These are phyloP conservation scores for Drosophila punjabiensis DNA, from an alignment of 1,140 invertebrate genomes.

Conservation along the genomic window DNA sequence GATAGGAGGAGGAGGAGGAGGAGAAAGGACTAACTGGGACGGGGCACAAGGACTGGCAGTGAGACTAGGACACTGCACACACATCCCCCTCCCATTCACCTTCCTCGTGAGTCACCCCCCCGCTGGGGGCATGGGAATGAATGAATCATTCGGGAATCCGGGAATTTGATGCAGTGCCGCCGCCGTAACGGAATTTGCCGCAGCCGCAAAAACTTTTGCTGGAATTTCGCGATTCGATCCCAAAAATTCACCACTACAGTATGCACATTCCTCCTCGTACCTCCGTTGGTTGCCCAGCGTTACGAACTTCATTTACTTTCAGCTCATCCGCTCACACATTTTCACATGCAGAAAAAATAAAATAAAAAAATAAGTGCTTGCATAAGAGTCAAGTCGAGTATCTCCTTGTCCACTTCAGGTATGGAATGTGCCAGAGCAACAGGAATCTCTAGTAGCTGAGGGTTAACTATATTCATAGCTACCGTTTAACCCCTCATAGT, in stretches of 20 bases:
- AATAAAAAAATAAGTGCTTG: too few species aligned
- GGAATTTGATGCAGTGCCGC: constrained; percentile 42
- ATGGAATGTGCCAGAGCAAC: background rate
- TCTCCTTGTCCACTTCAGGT: constrained; percentile 1
- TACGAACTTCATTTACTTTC: constrained; percentile 11
- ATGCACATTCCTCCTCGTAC: background rate
- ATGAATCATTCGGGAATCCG: constrained; percentile 50
- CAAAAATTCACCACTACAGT: constrained; percentile 27
- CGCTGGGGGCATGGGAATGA: constrained; percentile 24
- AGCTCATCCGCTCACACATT: background rate
- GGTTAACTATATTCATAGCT: background rate
- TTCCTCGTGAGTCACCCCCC: constrained; percentile 21
- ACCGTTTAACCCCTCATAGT: background rate
- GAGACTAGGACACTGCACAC: background rate
- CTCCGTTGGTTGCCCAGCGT: background rate
- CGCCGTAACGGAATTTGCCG: constrained; percentile 39
- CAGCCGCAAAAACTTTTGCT: constrained; percentile 35
- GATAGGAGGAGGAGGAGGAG: background rate
- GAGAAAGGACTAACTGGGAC: background rate
- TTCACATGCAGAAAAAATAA: constrained; percentile 11
- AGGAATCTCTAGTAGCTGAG: background rate
- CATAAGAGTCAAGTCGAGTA: constrained; percentile 1
- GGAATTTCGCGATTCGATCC: constrained; percentile 44
- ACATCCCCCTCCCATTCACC: background rate
- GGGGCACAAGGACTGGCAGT: background rate